Evolutionary conservation across 2,797 vertebrate species (phyloP).

Genomic region (Melanotaenia parkinsoni): DNA sequence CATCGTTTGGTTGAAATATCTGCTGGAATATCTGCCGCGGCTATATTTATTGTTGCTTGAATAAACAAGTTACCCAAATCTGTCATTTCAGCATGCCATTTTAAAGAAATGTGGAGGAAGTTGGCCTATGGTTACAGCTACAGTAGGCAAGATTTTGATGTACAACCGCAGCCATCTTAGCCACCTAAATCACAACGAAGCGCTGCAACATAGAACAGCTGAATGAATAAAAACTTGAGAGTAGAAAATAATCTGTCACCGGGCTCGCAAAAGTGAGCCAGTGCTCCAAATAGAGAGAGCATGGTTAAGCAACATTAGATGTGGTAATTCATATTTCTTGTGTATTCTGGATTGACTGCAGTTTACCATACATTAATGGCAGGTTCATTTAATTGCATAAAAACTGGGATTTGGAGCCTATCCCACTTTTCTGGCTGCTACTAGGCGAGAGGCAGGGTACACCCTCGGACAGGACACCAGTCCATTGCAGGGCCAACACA

Average conservation of each 20-base stretch:
- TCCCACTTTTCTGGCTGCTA: too few relatives aligned
- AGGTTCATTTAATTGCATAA: background rate
- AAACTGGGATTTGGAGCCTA: background rate
- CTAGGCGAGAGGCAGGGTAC: too few relatives aligned
- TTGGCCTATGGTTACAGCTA: slow-evolving; percentile 14
- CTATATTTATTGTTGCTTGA: slow-evolving; percentile 31
- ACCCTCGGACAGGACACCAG: too few relatives aligned
- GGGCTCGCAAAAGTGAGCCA: slow-evolving; percentile 14
- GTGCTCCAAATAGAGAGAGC: slow-evolving; percentile 11
- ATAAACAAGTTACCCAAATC: slow-evolving; percentile 28
- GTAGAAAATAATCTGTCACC: slow-evolving; percentile 36
- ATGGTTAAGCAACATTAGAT: slow-evolving; percentile 17
- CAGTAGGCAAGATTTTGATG: slow-evolving; percentile 26
- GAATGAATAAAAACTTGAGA: slow-evolving; percentile 36
- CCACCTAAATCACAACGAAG: slow-evolving; percentile 24
- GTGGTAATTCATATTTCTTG: background rate
- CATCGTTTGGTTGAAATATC: slow-evolving; percentile 10
- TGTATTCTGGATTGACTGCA: background rate
- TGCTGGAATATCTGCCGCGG: slow-evolving; percentile 20
- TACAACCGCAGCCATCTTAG: slow-evolving; percentile 14
- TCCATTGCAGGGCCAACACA: background rate
- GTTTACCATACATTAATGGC: background rate
- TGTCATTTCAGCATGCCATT: slow-evolving; percentile 27
- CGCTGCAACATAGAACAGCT: slow-evolving; percentile 21
- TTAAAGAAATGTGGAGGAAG: slow-evolving; percentile 11